Evolutionary conservation across 1,140 invertebrate species (phyloP).

Genomic region (Hyphantria cunea): DNA sequence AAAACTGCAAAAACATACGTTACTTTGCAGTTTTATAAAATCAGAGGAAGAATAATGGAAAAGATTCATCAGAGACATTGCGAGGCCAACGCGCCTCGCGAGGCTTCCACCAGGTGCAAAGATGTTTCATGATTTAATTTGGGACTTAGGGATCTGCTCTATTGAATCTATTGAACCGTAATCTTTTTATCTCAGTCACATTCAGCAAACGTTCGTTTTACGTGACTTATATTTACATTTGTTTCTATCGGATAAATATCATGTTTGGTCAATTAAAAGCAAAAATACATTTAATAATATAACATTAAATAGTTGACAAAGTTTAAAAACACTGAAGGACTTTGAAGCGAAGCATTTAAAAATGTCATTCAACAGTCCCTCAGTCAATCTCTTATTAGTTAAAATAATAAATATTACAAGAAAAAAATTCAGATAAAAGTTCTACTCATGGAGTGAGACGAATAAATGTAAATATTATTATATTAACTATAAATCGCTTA

Average conservation of each 20-base stretch:
- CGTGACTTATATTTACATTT: slow-evolving; percentile 9
- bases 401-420: too few relatives aligned
- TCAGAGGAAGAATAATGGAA: slow-evolving; percentile 50
- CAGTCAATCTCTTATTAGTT: too few relatives aligned
- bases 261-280: too few relatives aligned
- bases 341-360: too few relatives aligned
- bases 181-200: slow-evolving; percentile 60
- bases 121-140: slow-evolving; percentile 80
- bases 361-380: too few relatives aligned
- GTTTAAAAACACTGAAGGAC: too few relatives aligned
- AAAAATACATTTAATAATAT: too few relatives aligned
- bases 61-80: slow-evolving; percentile 47
- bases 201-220: slow-evolving; percentile 41
- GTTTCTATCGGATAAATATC: too few relatives aligned
- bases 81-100: slow-evolving; percentile 51
- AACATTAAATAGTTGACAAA: too few relatives aligned
- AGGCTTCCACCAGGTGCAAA: slow-evolving; percentile 62
- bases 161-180: slow-evolving; percentile 74
- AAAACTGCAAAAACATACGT: slow-evolving; percentile 14
- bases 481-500: slow-evolving; percentile 38
- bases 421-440: too few relatives aligned
- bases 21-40: slow-evolving; percentile 31
- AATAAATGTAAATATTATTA: too few relatives aligned
- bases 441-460: too few relatives aligned
- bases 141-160: slow-evolving; percentile 76